phyloP scores from a whole-genome alignment of 1,140 invertebrate genomes.

The Saccostrea cuccullata region DNA sequence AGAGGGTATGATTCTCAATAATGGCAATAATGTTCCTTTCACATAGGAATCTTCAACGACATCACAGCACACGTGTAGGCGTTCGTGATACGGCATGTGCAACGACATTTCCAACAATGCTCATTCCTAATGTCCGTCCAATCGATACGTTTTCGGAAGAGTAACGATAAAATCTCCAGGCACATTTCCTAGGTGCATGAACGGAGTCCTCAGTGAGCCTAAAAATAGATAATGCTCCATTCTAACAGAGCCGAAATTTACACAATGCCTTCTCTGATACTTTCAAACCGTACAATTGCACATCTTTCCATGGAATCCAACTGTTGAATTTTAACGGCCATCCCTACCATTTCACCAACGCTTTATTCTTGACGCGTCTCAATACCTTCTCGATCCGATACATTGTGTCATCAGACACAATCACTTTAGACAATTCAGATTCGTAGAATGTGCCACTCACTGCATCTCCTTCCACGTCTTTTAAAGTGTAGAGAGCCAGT shows the following conservation, averaged over 20 bases:
- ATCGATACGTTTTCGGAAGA: no score
- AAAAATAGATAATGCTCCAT: no score
- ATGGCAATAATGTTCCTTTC: background rate
- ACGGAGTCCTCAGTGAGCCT: no score
- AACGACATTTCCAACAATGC: background rate
- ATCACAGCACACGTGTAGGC: conserved; percentile 40
- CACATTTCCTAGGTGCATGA: no score
- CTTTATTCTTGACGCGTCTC: background rate
- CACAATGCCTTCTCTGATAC: no score
- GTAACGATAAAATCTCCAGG: no score
- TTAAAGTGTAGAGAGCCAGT: conserved; percentile 38
- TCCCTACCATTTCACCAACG: conserved; percentile 44
- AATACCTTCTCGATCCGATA: conserved; percentile 49
- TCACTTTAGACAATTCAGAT: conserved; percentile 24
- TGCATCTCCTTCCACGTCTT: conserved; percentile 36
- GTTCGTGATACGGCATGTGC: background rate
- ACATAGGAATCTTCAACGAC: conserved; percentile 36
- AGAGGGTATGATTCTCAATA: conserved; percentile 25
- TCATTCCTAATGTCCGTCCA: background rate
- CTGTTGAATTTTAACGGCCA: conserved; percentile 45
- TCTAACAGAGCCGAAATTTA: no score
- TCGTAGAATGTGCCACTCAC: conserved; percentile 47
- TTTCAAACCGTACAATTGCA: no score
- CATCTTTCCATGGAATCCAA: no score
- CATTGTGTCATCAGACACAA: background rate